Percentiles rank a stretch among this genome's conserved stretches.
Evolutionary conservation across 2,888 invertebrate genomes (phyloP).

Genomic region (Julus scanicus): DNA sequence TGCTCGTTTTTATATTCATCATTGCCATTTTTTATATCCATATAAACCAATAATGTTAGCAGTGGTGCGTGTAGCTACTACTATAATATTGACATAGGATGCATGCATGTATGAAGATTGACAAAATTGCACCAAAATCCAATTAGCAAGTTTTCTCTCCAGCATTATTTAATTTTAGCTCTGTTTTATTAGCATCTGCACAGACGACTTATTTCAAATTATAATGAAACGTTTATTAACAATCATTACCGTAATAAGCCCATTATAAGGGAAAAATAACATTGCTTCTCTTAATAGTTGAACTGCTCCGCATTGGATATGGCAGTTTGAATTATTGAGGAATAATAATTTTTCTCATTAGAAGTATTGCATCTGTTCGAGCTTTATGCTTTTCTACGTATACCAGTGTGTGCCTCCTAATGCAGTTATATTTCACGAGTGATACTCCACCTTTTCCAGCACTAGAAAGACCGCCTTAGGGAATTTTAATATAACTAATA

Average conservation of each 20-base stretch:
- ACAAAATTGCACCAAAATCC: constrained; percentile 24
- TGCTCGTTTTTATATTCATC: neutral
- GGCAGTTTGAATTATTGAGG: constrained; percentile 42
- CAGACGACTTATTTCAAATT: constrained; percentile 14
- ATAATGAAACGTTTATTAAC: constrained; percentile 42
- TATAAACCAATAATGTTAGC: neutral
- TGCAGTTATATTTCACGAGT: constrained; percentile 43
- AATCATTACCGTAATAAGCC: constrained; percentile 31
- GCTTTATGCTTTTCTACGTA: constrained; percentile 3
- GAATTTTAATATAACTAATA: constrained; percentile 45
- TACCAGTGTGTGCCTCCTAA: neutral
- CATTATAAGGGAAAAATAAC: constrained; percentile 20
- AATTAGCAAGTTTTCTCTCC: constrained; percentile 42
- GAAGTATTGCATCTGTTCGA: constrained; percentile 37
- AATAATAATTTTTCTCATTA: constrained; percentile 46
- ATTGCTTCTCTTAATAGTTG: neutral
- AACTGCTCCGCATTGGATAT: neutral
- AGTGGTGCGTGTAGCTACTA: neutral
- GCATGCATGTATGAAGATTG: neutral
- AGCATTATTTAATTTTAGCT: constrained; percentile 22
- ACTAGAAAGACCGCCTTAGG: constrained; percentile 28
- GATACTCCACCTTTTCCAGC: constrained; percentile 43
- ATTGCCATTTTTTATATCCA: neutral
- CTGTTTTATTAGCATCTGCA: neutral
- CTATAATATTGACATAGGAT: neutral